Evolutionary conservation across 2,113 vertebrate genomes (phyloP).

Genomic region (Protobothrops mucrosquamatus): DNA sequence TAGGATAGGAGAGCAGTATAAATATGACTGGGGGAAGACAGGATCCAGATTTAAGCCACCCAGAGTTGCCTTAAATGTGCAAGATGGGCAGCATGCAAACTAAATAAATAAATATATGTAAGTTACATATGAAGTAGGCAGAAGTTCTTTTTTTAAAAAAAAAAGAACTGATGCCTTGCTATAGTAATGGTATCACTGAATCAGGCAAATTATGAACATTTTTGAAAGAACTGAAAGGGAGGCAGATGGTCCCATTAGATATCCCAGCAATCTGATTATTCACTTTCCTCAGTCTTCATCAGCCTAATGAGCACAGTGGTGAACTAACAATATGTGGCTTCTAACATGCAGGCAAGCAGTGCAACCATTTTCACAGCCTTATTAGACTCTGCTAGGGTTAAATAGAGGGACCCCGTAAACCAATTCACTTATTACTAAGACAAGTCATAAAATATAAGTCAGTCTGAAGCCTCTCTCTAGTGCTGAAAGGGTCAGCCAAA

Average conservation of each 20-base stretch:
- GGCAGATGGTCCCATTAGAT: constrained; percentile 26
- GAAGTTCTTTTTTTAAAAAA: background rate
- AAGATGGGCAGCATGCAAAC: background rate
- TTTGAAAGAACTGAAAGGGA: constrained; percentile 4
- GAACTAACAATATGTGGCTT: constrained; percentile 12
- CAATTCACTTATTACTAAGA: background rate
- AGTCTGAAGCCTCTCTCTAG: background rate
- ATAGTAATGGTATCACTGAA: background rate
- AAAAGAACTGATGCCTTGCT: background rate
- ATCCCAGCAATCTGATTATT: constrained; percentile 22
- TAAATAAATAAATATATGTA: background rate
- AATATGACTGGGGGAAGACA: background rate
- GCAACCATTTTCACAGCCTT: background rate
- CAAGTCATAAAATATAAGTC: background rate
- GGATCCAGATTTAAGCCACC: background rate
- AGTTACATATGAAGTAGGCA: constrained; percentile 27
- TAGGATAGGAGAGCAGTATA: background rate
- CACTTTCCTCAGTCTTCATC: constrained; percentile 28
- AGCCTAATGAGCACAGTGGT: constrained; percentile 20
- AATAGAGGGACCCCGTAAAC: background rate
- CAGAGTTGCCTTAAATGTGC: background rate
- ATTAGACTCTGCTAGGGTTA: background rate
- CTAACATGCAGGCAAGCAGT: background rate
- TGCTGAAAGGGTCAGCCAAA: background rate
- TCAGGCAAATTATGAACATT: background rate